These are phyloP conservation scores for Carassius auratus DNA, from an alignment of 2,113 vertebrate species.

Conservation along the genomic window DNA sequence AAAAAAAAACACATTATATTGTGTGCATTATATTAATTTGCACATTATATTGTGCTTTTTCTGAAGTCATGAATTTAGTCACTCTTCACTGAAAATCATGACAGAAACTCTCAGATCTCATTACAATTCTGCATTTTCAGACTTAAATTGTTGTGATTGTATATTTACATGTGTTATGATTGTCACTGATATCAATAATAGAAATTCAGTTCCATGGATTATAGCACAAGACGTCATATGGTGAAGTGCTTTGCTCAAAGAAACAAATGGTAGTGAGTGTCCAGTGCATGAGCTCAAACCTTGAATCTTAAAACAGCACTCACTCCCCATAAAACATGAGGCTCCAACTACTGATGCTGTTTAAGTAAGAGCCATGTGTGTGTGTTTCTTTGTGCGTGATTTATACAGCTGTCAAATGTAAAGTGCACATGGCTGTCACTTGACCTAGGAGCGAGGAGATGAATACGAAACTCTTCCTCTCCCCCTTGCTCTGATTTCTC, in stretches of 20 bases:
- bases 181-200: too few relatives aligned
- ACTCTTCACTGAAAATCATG: too few relatives aligned
- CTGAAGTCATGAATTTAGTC: too few relatives aligned
- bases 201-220: too few relatives aligned
- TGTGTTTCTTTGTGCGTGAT: conserved; percentile 20
- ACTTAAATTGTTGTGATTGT: too few relatives aligned
- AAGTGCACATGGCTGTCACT: conserved; percentile 18
- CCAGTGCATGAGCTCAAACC: neutral
- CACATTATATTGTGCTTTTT: too few relatives aligned
- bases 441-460: conserved; percentile 25
- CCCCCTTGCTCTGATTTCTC: conserved; percentile 1
- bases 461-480: conserved; percentile 24
- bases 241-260: neutral
- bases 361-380: neutral
- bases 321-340: neutral
- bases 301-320: neutral
- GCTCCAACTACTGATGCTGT: neutral
- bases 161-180: too few relatives aligned
- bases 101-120: too few relatives aligned
- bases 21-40: too few relatives aligned
- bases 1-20: too few relatives aligned
- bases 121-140: too few relatives aligned
- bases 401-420: conserved; percentile 6
- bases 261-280: neutral
- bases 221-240: too few relatives aligned